Conservation (phyloP, 2,113 vertebrate genomes). For the chimpanzee (Pan troglodytes) region NHGRI_mPanTro3-v2.1_pri NC_086015.1:130639501-130640000, state of each 20-base stretch:
- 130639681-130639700: not conserved
- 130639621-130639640: not conserved
- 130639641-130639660: not conserved
- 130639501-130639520: not conserved
- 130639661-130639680: not conserved
- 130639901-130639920: not conserved
- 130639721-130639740: not conserved
- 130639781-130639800: not conserved
- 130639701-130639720: not conserved
- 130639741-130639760: not conserved
- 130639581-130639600: not conserved
- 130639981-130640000: conserved; percentile 81
- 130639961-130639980: conserved; percentile 64
- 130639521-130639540: accelerated
- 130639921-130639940: too few species aligned
- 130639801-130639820: too few species aligned
- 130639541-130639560: not conserved
- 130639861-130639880: not conserved
- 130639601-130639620: not conserved
- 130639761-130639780: not conserved
- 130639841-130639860: not conserved
- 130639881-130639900: not conserved
- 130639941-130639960: not conserved
- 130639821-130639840: not conserved
- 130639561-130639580: too few species aligned